Conservation (phyloP, 1,140 invertebrate genomes). For the Brachionus sp. region DNA sequence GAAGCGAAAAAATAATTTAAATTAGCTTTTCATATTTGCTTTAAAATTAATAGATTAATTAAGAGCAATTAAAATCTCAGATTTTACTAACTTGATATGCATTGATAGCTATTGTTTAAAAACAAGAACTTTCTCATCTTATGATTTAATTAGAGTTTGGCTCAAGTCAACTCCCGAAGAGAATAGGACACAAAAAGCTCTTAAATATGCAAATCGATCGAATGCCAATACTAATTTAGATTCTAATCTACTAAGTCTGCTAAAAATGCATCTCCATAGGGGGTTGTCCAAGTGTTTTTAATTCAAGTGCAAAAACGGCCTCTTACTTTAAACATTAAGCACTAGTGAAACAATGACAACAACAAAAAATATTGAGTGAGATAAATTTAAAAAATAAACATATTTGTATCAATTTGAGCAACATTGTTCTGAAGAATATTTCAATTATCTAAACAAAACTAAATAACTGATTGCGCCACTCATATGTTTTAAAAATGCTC, state of each 20-base stretch:
- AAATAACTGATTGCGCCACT: too few species aligned
- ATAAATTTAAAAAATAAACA: too few species aligned
- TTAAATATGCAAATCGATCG: background rate
- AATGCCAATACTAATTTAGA: background rate
- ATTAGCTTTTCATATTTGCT: background rate
- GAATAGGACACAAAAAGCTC: background rate
- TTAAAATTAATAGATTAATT: background rate
- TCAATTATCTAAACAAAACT: too few species aligned
- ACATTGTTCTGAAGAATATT: too few species aligned
- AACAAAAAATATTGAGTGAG: too few species aligned
- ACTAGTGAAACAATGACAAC: too few species aligned
- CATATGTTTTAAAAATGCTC: too few species aligned
- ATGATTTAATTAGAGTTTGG: background rate
- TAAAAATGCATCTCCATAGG: background rate
- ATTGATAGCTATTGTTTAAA: background rate
- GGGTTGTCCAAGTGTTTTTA: background rate
- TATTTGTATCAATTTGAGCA: too few species aligned
- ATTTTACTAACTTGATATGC: background rate
- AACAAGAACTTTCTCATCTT: background rate
- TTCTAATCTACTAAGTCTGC: background rate
- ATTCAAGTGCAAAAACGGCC: background rate
- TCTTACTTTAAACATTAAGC: background rate
- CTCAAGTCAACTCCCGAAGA: background rate
- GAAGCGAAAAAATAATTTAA: background rate
- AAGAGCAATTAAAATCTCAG: background rate